These are phyloP conservation scores for Triops cancriformis DNA, from an alignment of 1,140 invertebrate genomes.

Conservation along the genomic window DNA sequence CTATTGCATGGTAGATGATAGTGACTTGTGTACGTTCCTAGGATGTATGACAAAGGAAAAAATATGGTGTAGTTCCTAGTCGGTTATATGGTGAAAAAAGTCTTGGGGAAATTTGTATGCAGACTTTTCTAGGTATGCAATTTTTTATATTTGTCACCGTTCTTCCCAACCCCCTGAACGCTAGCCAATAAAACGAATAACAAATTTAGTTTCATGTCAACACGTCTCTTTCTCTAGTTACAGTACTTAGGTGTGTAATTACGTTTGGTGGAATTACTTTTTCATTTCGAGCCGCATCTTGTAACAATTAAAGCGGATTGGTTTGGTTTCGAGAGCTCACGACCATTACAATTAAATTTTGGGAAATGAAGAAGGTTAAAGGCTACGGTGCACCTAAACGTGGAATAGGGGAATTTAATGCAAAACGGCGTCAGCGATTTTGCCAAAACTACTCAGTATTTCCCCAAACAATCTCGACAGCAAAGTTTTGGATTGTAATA, in stretches of 20 bases:
- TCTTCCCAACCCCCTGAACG: neutral
- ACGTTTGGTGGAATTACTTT: too few relatives aligned
- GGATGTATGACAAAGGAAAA: neutral
- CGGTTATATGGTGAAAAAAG: neutral
- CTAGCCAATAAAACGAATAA: neutral
- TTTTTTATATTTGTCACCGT: neutral
- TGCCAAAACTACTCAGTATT: too few relatives aligned
- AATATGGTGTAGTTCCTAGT: neutral
- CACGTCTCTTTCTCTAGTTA: neutral
- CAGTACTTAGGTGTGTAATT: neutral
- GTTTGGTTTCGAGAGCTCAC: too few relatives aligned
- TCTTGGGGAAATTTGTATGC: neutral
- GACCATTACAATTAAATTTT: too few relatives aligned
- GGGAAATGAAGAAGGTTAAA: too few relatives aligned
- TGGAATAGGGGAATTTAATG: too few relatives aligned
- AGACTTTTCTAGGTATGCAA: neutral
- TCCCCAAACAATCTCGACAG: too few relatives aligned
- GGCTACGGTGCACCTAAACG: too few relatives aligned
- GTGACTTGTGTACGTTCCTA: neutral
- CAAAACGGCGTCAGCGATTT: too few relatives aligned
- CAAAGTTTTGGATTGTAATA: too few relatives aligned
- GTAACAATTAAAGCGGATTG: too few relatives aligned
- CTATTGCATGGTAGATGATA: neutral
- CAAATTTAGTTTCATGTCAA: neutral
- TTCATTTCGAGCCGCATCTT: too few relatives aligned